A percentile compares a stretch with the other conserved stretches of the same genome.
These are phyloP conservation scores for Nomada goodeniana DNA, from an alignment of 2,888 invertebrate species.

Conservation along the genomic window DNA sequence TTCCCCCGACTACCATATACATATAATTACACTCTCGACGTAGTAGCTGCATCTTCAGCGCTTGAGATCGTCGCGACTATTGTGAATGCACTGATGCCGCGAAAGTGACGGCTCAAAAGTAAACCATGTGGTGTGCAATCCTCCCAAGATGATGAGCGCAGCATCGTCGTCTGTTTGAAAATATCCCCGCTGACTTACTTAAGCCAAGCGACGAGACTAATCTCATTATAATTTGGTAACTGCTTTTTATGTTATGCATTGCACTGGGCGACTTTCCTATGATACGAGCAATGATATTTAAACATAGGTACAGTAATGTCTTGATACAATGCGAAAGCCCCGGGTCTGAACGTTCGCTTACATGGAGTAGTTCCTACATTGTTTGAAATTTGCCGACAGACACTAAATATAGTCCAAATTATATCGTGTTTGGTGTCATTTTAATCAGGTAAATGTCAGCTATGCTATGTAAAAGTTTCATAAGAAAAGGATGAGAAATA, in stretches of 20 bases:
- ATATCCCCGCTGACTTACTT: background rate
- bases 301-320: too few relatives aligned
- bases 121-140: slow-evolving; percentile 29
- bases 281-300: too few relatives aligned
- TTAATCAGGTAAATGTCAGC: too few relatives aligned
- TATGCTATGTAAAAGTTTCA: too few relatives aligned
- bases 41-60: slow-evolving; percentile 32
- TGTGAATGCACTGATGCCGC: slow-evolving; percentile 24
- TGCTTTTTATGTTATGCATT: background rate
- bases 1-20: slow-evolving; percentile 29
- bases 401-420: too few relatives aligned
- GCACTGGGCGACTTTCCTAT: background rate
- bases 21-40: slow-evolving; percentile 41
- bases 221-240: background rate
- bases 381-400: too few relatives aligned
- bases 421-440: too few relatives aligned
- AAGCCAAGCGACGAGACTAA: background rate
- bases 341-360: too few relatives aligned
- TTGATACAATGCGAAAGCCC: too few relatives aligned
- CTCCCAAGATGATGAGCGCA: background rate
- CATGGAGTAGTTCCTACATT: too few relatives aligned
- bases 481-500: too few relatives aligned
- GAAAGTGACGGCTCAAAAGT: slow-evolving; percentile 34
- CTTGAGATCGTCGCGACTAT: slow-evolving; percentile 38
- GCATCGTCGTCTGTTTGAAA: background rate